A percentile compares a stretch with the other conserved stretches of the same genome.
Conservation (phyloP, 2,797 vertebrate species). For the Sebastolobus alascanus region DNA sequence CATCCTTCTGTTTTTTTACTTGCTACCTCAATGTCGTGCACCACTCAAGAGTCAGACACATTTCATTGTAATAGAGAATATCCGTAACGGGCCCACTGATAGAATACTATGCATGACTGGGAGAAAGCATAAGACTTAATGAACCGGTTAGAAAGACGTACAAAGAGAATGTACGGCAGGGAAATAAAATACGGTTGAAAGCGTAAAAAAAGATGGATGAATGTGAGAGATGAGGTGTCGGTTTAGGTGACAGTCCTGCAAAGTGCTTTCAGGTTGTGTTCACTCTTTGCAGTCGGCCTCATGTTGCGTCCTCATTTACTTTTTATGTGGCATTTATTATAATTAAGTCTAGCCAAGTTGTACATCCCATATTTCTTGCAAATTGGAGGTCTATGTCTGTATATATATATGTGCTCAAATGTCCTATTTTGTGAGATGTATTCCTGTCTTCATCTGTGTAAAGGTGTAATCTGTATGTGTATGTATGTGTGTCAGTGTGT, state of each 20-base stretch:
- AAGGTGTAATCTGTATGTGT: constrained; percentile 48
- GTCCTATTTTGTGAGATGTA: constrained; percentile 61
- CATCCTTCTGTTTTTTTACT: constrained; percentile 31
- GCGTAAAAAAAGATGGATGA: constrained; percentile 42
- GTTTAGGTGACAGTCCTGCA: constrained; percentile 31
- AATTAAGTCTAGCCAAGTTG: constrained; percentile 39
- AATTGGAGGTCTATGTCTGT: constrained; percentile 79
- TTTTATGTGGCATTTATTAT: constrained; percentile 56
- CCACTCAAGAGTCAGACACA: constrained; percentile 8
- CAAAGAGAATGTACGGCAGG: constrained; percentile 1
- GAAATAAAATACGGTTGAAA: constrained; percentile 18
- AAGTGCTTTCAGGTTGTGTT: constrained; percentile 29
- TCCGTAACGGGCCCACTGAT: constrained; percentile 10
- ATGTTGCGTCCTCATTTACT: constrained; percentile 52
- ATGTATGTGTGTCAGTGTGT: constrained; percentile 60
- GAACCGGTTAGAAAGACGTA: constrained; percentile 1
- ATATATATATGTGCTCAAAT: constrained; percentile 68
- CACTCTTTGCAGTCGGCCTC: constrained; percentile 36
- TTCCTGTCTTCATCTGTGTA: constrained; percentile 49
- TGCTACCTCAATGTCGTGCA: background rate
- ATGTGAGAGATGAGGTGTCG: constrained; percentile 27
- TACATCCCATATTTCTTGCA: constrained; percentile 62
- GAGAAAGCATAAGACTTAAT: background rate
- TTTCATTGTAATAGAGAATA: constrained; percentile 30
- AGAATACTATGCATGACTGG: constrained; percentile 13